Conservation (phyloP, 2,888 invertebrate genomes). For the Leptopterna dolabrata region DNA sequence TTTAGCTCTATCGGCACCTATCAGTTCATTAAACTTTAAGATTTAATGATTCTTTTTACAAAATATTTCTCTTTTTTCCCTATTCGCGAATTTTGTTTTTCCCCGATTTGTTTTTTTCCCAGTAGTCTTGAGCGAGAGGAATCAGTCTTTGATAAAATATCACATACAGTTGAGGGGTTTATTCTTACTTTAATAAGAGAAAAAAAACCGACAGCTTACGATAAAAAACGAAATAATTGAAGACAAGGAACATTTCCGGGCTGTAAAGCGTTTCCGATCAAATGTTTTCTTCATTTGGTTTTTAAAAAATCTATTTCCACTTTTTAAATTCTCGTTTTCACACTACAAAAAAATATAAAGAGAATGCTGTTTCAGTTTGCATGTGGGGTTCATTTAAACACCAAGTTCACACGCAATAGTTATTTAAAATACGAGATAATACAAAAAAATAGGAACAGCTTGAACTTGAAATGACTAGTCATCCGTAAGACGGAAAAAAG, state of each 20-base stretch:
- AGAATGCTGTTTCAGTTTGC: slow-evolving; percentile 22
- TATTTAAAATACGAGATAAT: not conserved
- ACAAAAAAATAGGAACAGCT: slow-evolving; percentile 29
- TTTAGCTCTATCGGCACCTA: not conserved
- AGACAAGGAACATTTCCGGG: not conserved
- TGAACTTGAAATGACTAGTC: slow-evolving; percentile 32
- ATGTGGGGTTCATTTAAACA: not conserved
- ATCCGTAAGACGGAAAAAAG: not conserved
- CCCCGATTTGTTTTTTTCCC: not conserved
- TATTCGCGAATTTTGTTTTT: not conserved
- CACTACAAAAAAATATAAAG: slow-evolving; percentile 25
- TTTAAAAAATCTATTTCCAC: not conserved
- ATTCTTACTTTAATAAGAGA: slow-evolving; percentile 25
- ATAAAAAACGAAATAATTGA: slow-evolving; percentile 4
- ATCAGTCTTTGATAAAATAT: slow-evolving; percentile 71
- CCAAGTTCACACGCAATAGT: not conserved
- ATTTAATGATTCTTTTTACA: slow-evolving; percentile 30
- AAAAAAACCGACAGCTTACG: slow-evolving; percentile 10
- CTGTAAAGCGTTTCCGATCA: not conserved
- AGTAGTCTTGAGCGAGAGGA: slow-evolving; percentile 57
- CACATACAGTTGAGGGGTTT: slow-evolving; percentile 65
- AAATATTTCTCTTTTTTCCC: slow-evolving; percentile 26
- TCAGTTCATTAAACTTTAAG: slow-evolving; percentile 3
- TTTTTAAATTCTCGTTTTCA: not conserved
- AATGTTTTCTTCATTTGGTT: not conserved